Evolutionary conservation across 2,888 invertebrate species (phyloP).

Genomic region (Sarcophaga caerulescens): DNA sequence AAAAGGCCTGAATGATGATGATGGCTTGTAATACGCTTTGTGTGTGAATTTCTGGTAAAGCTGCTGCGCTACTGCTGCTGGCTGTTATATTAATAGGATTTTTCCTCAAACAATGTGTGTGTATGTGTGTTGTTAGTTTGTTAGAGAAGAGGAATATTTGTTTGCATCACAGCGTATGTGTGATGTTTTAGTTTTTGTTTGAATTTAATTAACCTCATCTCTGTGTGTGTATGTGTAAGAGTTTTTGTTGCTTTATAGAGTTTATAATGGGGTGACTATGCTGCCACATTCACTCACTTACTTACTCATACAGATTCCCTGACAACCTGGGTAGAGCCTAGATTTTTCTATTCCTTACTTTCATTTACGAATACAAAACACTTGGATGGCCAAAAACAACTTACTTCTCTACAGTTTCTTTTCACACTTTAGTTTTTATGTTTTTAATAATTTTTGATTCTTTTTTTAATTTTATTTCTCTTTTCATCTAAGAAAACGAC

Average conservation of each 20-base stretch:
- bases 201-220: slow-evolving; percentile 66
- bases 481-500: background rate
- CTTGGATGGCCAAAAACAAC: background rate
- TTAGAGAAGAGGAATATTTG: no score
- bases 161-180: background rate
- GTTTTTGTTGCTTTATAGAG: background rate
- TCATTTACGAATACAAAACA: background rate
- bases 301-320: background rate
- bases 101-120: slow-evolving; percentile 40
- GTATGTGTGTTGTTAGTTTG: background rate
- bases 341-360: background rate
- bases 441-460: background rate
- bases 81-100: slow-evolving; percentile 41
- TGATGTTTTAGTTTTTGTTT: slow-evolving; percentile 44
- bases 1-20: slow-evolving; percentile 43
- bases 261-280: slow-evolving; percentile 22
- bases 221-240: background rate
- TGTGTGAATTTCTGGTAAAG: background rate
- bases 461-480: background rate
- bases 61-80: background rate
- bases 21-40: background rate
- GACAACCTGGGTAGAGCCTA: background rate
- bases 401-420: background rate
- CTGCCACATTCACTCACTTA: background rate
- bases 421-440: background rate